A percentile compares a stretch with the other conserved stretches of the same genome.
These are phyloP conservation scores for Dusona sp. DNA, from an alignment of 2,888 invertebrate species.

Conservation along the genomic window DNA sequence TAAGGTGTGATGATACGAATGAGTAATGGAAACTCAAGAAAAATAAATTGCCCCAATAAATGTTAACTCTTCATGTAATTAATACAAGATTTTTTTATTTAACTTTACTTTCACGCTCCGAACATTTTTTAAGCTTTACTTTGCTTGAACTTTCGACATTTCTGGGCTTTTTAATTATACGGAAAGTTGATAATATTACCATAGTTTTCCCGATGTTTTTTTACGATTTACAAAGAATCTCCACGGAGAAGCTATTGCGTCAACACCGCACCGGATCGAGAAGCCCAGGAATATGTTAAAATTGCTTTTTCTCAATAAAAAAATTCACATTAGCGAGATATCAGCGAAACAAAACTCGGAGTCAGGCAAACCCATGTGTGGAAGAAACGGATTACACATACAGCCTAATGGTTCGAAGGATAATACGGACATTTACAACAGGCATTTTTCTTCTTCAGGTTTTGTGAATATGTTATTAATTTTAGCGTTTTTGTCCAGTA, in stretches of 20 bases:
- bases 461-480: too few species aligned
- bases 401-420: too few species aligned
- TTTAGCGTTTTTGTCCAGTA: too few species aligned
- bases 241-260: background rate
- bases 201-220: background rate
- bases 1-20: slow-evolving; percentile 74
- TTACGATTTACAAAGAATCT: background rate
- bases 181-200: background rate
- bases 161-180: background rate
- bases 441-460: too few species aligned
- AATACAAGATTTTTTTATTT: background rate
- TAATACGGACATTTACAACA: too few species aligned
- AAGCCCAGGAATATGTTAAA: background rate
- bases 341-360: background rate
- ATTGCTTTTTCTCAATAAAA: background rate
- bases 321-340: background rate
- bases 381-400: too few species aligned
- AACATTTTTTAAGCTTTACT: background rate
- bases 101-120: background rate
- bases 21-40: slow-evolving; percentile 76
- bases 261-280: background rate
- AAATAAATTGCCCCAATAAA: slow-evolving; percentile 15
- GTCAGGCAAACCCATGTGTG: too few species aligned
- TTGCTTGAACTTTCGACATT: background rate
- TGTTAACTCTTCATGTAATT: background rate